These are phyloP conservation scores for Idris sp. DNA, from an alignment of 1,140 invertebrate genomes.

Conservation along the genomic window DNA sequence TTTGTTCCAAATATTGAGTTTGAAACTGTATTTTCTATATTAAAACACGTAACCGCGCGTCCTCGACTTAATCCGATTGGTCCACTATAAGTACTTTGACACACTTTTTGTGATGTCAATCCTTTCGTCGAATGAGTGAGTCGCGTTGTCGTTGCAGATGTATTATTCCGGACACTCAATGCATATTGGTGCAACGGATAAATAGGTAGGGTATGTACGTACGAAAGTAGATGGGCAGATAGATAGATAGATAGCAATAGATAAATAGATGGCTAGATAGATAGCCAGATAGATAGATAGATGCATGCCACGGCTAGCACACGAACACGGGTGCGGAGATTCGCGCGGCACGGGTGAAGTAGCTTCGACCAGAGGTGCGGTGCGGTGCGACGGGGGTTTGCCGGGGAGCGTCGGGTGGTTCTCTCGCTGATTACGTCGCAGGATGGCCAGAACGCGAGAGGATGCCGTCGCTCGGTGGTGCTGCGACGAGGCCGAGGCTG, in stretches of 20 bases:
- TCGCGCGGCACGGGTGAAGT: conserved; percentile 47
- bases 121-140: conserved; percentile 25
- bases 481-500: conserved; percentile 64
- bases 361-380: conserved; percentile 42
- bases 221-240: conserved; percentile 42
- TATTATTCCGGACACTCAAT: conserved; percentile 68
- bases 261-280: conserved; percentile 66
- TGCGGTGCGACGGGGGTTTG: conserved; percentile 18
- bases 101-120: conserved; percentile 19
- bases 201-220: conserved; percentile 1
- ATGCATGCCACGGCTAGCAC: conserved; percentile 65
- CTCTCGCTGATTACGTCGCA: conserved; percentile 79
- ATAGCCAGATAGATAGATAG: conserved; percentile 68
- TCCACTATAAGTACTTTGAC: conserved; percentile 31
- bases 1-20: not conserved
- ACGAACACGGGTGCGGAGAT: conserved; percentile 12
- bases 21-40: conserved; percentile 18
- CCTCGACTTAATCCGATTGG: conserved; percentile 19
- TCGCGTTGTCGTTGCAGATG: conserved; percentile 22
- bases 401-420: conserved; percentile 70
- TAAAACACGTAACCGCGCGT: conserved; percentile 2
- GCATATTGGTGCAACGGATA: conserved; percentile 60
- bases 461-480: conserved; percentile 65
- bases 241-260: conserved; percentile 62
- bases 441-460: conserved; percentile 74